Percentiles rank a stretch among this genome's conserved stretches.
phyloP scores from a whole-genome alignment of 1,140 invertebrate genomes.

The Akabosia matsudoensis region DNA sequence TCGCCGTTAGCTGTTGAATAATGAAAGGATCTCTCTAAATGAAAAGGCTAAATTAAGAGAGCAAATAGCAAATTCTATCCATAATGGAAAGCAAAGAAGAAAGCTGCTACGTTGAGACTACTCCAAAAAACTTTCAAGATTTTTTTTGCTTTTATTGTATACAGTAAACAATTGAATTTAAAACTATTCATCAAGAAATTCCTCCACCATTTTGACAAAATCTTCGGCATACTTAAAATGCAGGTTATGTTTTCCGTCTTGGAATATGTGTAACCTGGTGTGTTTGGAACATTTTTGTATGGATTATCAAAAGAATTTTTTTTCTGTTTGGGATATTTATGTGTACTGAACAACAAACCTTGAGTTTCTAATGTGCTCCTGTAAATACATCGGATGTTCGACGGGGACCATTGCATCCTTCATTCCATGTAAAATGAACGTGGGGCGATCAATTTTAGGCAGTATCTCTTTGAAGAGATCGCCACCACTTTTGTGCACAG shows the following conservation, averaged over 20 bases:
- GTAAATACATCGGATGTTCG: slow-evolving; percentile 69
- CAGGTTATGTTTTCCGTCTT: slow-evolving; percentile 82
- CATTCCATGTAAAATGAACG: slow-evolving; percentile 74
- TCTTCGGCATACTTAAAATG: slow-evolving; percentile 74
- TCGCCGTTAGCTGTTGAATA: no score
- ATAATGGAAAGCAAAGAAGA: no score
- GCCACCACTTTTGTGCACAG: slow-evolving; percentile 60
- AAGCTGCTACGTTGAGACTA: no score
- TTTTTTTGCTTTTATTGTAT: no score
- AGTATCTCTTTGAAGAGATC: slow-evolving; percentile 68
- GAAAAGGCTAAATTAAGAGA: no score
- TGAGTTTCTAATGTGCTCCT: slow-evolving; percentile 62
- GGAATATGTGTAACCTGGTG: slow-evolving; percentile 62
- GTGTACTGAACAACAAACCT: slow-evolving; percentile 57
- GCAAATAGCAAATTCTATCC: no score
- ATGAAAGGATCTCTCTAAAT: no score
- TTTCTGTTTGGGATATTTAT: background rate
- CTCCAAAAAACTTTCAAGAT: no score
- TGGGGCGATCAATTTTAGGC: slow-evolving; percentile 65
- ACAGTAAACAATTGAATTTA: no score
- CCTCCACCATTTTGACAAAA: slow-evolving; percentile 71
- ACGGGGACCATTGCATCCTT: slow-evolving; percentile 73
- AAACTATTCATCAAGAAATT: slow-evolving; percentile 63
- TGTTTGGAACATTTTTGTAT: background rate
- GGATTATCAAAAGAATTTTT: background rate